Percentiles rank a stretch among this genome's conserved stretches.
Evolutionary conservation across 2,797 vertebrate genomes (phyloP).

Genomic region (Benthosema pterotum): DNA sequence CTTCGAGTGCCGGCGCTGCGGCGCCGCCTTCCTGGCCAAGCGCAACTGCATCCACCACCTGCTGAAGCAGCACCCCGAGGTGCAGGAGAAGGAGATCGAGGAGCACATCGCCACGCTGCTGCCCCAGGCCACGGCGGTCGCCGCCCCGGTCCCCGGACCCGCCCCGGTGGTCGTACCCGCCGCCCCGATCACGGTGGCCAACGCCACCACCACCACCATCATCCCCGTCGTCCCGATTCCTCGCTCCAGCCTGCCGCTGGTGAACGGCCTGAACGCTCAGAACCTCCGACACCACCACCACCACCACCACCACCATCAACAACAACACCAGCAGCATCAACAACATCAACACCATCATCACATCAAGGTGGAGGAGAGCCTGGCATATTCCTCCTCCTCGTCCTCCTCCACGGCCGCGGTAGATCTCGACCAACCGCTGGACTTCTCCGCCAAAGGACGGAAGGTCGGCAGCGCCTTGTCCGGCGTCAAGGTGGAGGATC

Average conservation of each 20-base stretch:
- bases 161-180: no score
- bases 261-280: constrained; percentile 64
- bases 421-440: constrained; percentile 88
- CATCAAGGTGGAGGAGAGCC: constrained; percentile 86
- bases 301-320: no score
- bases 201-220: constrained; percentile 47
- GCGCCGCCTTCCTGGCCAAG: constrained; percentile 91
- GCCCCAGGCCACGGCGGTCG: constrained; percentile 60
- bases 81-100: constrained; percentile 92
- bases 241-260: constrained; percentile 28
- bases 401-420: no score
- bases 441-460: constrained; percentile 86
- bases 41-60: constrained; percentile 96
- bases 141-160: constrained; percentile 3
- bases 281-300: constrained; percentile 15
- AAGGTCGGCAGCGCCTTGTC: constrained; percentile 65
- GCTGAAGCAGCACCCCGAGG: constrained; percentile 93
- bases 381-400: constrained; percentile 65
- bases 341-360: no score
- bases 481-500: constrained; percentile 85
- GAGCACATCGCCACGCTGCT: constrained; percentile 85
- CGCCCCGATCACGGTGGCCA: background rate
- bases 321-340: no score
- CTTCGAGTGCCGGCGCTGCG: constrained; percentile 92
- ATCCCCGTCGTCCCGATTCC: background rate